Evolutionary conservation across 2,888 invertebrate species (phyloP).

Genomic region (Coelinius sp.): DNA sequence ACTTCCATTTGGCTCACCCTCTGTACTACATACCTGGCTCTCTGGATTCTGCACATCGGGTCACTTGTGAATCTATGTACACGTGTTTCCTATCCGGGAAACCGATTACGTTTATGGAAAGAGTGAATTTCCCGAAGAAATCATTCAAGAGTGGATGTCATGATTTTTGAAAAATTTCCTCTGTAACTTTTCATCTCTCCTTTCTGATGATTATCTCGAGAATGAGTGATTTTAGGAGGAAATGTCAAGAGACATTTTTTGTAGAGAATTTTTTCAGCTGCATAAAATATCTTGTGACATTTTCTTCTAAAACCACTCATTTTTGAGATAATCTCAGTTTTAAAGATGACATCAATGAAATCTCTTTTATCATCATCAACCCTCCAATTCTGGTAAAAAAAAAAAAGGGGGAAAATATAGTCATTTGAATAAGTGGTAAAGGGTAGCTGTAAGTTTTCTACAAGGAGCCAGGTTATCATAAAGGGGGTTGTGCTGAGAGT

Average conservation of each 20-base stretch:
- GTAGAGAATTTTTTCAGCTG: no score
- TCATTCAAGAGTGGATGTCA: not conserved
- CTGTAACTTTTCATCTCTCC: not conserved
- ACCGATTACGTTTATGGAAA: slow-evolving; percentile 35
- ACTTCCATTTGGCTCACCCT: slow-evolving; percentile 5
- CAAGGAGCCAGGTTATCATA: not conserved
- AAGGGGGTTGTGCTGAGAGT: slow-evolving; percentile 24
- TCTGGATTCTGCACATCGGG: slow-evolving; percentile 35
- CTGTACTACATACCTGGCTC: slow-evolving; percentile 7
- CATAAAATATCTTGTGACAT: no score
- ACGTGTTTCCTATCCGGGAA: slow-evolving; percentile 32
- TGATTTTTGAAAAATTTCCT: not conserved
- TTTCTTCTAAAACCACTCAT: no score
- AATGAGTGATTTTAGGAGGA: no score
- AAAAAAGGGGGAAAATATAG: no score
- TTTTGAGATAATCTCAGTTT: no score
- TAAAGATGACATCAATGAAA: no score
- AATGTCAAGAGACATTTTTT: no score
- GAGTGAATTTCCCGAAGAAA: not conserved
- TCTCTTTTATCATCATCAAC: not conserved
- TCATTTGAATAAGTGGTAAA: slow-evolving; percentile 44
- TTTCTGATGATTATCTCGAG: no score
- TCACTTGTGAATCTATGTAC: slow-evolving; percentile 40
- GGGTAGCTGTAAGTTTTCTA: not conserved
- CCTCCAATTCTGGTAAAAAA: slow-evolving; percentile 39